Percentiles rank a stretch among this genome's conserved stretches.
These are phyloP conservation scores for Parnassius apollo DNA, from an alignment of 2,888 invertebrate genomes.

Conservation along the genomic window DNA sequence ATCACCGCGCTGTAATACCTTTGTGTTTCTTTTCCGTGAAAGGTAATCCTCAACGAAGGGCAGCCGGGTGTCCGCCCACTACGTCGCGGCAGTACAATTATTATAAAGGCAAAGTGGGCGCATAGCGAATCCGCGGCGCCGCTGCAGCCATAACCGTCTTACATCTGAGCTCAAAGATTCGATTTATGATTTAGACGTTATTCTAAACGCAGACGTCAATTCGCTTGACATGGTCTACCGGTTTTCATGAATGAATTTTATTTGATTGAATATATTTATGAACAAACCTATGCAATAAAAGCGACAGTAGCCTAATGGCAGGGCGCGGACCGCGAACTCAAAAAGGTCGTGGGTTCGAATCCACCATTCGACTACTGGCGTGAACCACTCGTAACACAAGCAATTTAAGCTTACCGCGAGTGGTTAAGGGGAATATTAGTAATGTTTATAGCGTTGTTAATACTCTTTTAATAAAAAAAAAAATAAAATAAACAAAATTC, in stretches of 20 bases:
- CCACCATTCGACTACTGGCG: too few relatives aligned
- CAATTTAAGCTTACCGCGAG: too few relatives aligned
- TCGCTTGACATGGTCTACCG: constrained; percentile 8
- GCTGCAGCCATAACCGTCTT: constrained; percentile 43
- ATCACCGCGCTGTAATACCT: constrained; percentile 7
- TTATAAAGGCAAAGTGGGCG: constrained; percentile 48
- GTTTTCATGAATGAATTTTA: constrained; percentile 8
- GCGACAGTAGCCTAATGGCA: too few relatives aligned
- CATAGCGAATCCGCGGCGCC: constrained; percentile 57
- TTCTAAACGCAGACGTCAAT: constrained; percentile 20
- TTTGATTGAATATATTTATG: too few relatives aligned
- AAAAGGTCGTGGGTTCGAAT: too few relatives aligned
- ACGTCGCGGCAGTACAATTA: constrained; percentile 43
- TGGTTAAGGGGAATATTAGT: too few relatives aligned
- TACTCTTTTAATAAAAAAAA: too few relatives aligned
- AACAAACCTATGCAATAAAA: too few relatives aligned
- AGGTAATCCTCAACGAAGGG: constrained; percentile 38
- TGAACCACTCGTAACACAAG: too few relatives aligned
- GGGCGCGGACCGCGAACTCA: too few relatives aligned
- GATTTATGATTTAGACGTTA: constrained; percentile 17
- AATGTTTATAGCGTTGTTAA: too few relatives aligned
- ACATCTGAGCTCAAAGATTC: constrained; percentile 20
- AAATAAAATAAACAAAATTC: too few relatives aligned
- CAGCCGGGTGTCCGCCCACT: constrained; percentile 43
- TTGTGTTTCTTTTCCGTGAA: constrained; percentile 32